Conservation (phyloP, 2,113 vertebrate species). For the Poeciliopsis occidentalis region DNA sequence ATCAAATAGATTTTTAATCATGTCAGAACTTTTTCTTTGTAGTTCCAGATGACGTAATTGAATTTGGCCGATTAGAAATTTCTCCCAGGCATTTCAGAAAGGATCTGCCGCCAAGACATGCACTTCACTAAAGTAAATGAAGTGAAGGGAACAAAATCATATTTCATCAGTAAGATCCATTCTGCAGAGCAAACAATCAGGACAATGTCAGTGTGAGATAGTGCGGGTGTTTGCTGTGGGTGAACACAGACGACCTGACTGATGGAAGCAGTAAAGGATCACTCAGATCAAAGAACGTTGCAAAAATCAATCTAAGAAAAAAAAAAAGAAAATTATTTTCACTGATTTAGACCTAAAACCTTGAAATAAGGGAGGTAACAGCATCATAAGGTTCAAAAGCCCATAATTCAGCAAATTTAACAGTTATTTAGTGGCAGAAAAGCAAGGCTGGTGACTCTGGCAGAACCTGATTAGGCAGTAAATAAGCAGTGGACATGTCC, state of each 20-base stretch:
- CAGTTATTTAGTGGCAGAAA: constrained; percentile 16
- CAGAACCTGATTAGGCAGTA: constrained; percentile 38
- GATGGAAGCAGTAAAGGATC: background rate
- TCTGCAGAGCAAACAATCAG: constrained; percentile 18
- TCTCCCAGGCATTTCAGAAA: constrained; percentile 48
- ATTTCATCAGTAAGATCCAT: constrained; percentile 35
- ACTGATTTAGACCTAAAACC: background rate
- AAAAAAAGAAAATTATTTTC: background rate
- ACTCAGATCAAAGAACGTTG: background rate
- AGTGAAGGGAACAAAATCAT: constrained; percentile 32
- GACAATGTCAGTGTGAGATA: constrained; percentile 1
- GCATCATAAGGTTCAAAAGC: constrained; percentile 10
- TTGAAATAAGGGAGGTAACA: too few species aligned
- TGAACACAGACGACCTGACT: background rate
- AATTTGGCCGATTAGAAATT: constrained; percentile 53
- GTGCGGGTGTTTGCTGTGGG: constrained; percentile 1
- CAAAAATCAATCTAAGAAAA: background rate
- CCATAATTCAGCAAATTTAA: constrained; percentile 13
- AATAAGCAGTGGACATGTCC: constrained; percentile 36
- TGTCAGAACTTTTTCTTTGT: constrained; percentile 30
- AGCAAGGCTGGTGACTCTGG: constrained; percentile 26
- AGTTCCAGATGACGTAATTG: constrained; percentile 55
- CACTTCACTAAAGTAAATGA: constrained; percentile 34
- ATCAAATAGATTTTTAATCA: constrained; percentile 57
- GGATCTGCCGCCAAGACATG: constrained; percentile 41